Conservation (phyloP, 2,888 invertebrate genomes). For the Serrognathus titanus region DNA sequence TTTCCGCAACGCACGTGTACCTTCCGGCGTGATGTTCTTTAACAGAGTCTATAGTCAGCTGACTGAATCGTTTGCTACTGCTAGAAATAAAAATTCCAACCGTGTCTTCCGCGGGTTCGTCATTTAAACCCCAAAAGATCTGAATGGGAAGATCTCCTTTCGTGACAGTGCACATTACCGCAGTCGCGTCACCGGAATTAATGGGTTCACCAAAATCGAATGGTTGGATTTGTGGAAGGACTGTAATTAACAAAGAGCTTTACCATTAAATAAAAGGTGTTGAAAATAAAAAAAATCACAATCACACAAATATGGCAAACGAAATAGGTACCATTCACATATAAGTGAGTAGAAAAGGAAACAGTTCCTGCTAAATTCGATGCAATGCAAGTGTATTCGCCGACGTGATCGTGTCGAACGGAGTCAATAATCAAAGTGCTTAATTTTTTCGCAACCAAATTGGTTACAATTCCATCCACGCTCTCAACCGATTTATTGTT, state of each 20-base stretch:
- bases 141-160: slow-evolving; percentile 69
- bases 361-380: slow-evolving; percentile 65
- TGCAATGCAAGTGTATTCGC: slow-evolving; percentile 69
- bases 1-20: slow-evolving; percentile 67
- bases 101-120: slow-evolving; percentile 53
- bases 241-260: slow-evolving; percentile 45
- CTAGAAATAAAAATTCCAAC: slow-evolving; percentile 50
- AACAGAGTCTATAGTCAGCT: slow-evolving; percentile 60
- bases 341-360: slow-evolving; percentile 38
- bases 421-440: slow-evolving; percentile 70
- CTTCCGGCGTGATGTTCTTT: slow-evolving; percentile 66
- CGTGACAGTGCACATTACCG: slow-evolving; percentile 61
- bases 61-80: slow-evolving; percentile 52
- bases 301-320: background rate
- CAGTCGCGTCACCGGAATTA: slow-evolving; percentile 68
- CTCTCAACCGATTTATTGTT: slow-evolving; percentile 61
- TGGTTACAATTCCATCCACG: slow-evolving; percentile 56
- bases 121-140: slow-evolving; percentile 63
- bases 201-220: slow-evolving; percentile 64
- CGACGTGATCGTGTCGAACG: slow-evolving; percentile 68
- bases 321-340: slow-evolving; percentile 28
- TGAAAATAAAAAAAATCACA: background rate
- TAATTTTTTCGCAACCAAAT: slow-evolving; percentile 60
- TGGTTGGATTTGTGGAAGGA: slow-evolving; percentile 74
- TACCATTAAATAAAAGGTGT: background rate